Conservation (phyloP, 2,113 vertebrate species). For the Gopherus evgoodei region DNA sequence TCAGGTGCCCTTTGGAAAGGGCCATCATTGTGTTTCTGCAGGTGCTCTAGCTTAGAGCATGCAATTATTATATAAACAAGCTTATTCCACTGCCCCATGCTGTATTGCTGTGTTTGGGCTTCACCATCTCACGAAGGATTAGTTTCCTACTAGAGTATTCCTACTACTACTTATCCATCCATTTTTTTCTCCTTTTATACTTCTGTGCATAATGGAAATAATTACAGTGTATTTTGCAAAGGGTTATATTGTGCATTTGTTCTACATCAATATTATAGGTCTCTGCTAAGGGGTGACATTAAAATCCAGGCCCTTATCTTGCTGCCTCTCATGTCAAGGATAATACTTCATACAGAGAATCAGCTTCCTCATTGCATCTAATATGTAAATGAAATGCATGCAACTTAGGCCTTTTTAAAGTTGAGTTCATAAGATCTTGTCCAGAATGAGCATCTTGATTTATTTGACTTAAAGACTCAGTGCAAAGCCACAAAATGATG, state of each 20-base stretch:
- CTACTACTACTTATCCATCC: background rate
- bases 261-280: background rate
- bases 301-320: background rate
- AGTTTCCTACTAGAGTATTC: background rate
- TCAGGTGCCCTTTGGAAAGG: background rate
- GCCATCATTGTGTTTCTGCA: background rate
- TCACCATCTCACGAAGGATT: background rate
- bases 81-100: background rate
- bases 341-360: background rate
- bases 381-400: background rate
- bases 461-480: background rate
- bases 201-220: background rate
- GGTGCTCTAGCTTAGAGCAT: background rate
- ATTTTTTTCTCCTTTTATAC: background rate
- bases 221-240: background rate
- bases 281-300: background rate
- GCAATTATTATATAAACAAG: background rate
- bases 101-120: background rate
- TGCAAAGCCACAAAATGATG: background rate
- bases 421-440: background rate
- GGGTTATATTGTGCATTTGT: background rate
- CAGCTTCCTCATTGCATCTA: background rate
- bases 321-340: background rate
- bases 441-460: background rate
- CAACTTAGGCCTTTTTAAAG: background rate